Percentiles rank a stretch among this genome's conserved stretches.
These are phyloP conservation scores for Ridgeia piscesae DNA, from an alignment of 1,140 invertebrate species.

Conservation along the genomic window DNA sequence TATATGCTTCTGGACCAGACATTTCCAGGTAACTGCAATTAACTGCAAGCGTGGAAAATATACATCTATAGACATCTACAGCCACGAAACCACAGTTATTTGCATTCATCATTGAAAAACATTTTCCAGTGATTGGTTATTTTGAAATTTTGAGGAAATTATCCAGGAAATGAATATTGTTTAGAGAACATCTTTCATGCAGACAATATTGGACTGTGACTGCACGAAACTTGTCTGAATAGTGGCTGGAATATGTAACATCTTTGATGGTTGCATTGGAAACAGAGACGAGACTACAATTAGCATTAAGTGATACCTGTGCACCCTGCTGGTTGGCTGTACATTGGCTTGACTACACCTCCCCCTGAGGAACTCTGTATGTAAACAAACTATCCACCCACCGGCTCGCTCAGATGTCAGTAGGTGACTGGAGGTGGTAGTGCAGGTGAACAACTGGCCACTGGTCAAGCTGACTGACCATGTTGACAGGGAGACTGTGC, in stretches of 20 bases:
- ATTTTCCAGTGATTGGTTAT: not conserved
- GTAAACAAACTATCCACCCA: not conserved
- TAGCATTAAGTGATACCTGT: not conserved
- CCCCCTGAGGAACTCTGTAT: not conserved
- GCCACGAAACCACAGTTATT: not conserved
- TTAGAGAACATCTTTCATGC: not conserved
- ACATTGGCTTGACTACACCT: not conserved
- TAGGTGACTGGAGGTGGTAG: not conserved
- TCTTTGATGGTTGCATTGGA: not conserved
- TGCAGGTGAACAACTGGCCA: not conserved
- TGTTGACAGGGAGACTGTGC: constrained; percentile 3
- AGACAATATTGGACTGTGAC: not conserved
- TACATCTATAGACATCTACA: not conserved
- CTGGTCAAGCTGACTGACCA: not conserved
- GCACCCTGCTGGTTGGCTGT: not conserved
- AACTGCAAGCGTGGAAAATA: not conserved
- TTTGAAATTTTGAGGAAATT: not conserved
- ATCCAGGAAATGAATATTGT: not conserved
- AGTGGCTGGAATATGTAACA: not conserved
- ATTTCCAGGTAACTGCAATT: not conserved
- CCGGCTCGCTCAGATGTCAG: not conserved
- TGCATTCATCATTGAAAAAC: not conserved
- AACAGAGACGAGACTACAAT: not conserved
- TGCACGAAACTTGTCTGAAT: not conserved
- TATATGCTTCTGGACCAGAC: not conserved